Evolutionary conservation across 1,140 invertebrate genomes (phyloP), one percentile per base, ranked within the genome.

Genomic region (Sarcophaga peregrina): DNA sequence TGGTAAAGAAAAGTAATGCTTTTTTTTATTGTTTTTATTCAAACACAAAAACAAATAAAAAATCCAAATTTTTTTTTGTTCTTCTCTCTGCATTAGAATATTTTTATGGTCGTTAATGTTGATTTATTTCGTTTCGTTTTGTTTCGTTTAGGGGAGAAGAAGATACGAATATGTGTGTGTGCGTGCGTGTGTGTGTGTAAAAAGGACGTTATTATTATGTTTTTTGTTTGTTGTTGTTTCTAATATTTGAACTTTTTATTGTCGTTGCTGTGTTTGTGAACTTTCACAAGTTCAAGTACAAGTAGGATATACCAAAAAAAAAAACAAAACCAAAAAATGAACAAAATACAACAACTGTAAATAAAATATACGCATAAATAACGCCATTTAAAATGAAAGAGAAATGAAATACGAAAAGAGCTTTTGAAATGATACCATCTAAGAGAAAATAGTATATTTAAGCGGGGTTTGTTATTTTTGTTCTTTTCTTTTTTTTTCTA

Each of bases 281-380:
- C 62, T 68, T 17, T 20, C 10, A 25, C 62, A 68, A 68, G 62
- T 68, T 68, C 62, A 68, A 68, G 62, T 68, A 68, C 62, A 68
- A 20, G 17, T 68, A 20, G 17, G 20, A 68, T 25, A 68, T n/a
- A 68, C 62, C 17, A 68, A n/a, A 68, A 68, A 62, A 10, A 62
- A 15, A 62, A 17, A 10, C 1, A 50, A 7, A 52, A 52, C 50
- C 10, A 68, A 17, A 68, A 68, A 5, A 68, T 6, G 15, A 37
- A 37, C 4, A 37, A 37, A 58, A 58, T 25, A 62, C 54, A 37
- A 37, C 25, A 37, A 37, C 25, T 37, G 25, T 37, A 37, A 37
- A 37, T 37, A 37, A 1, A 37, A 37, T 37, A 62, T 62, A 68
- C 62, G n/a, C 62, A 68, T 68, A 68, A 68, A 68, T 68, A 68